phyloP scores from a whole-genome alignment of 2,888 invertebrate species.

The Andricus quercusramuli region DNA sequence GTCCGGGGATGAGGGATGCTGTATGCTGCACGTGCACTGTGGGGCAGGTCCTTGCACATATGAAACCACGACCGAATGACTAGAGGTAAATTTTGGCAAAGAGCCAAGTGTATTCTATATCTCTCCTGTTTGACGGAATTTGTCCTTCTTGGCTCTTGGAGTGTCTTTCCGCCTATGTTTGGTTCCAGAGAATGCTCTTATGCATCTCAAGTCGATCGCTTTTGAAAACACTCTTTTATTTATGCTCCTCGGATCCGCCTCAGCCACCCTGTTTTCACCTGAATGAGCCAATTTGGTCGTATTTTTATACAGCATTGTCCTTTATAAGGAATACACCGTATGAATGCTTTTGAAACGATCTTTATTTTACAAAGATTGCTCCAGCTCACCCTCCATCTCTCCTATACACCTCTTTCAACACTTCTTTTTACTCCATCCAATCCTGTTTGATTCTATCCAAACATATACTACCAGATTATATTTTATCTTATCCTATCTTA shows the following conservation, averaged over 20 bases:
- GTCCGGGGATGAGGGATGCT: conserved; percentile 14
- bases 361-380: neutral
- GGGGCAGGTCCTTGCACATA: conserved; percentile 24
- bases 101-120: conserved; percentile 65
- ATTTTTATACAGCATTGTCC: neutral
- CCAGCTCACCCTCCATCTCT: no score
- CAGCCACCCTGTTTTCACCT: conserved; percentile 10
- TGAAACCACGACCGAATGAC: conserved; percentile 58
- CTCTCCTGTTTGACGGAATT: conserved; percentile 71
- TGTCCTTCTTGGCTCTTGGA: conserved; percentile 61
- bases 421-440: no score
- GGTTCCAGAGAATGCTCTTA: conserved; percentile 63
- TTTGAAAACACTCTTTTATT: conserved; percentile 65
- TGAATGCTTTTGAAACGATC: neutral
- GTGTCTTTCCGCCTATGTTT: conserved; percentile 65
- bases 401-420: no score
- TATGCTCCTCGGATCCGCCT: conserved; percentile 49
- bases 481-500: no score
- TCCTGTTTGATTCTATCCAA: no score
- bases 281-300: neutral
- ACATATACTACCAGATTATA: no score
- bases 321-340: neutral
- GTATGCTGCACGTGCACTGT: neutral
- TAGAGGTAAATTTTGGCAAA: conserved; percentile 64
- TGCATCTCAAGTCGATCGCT: conserved; percentile 66